A percentile compares a stretch with the other conserved stretches of the same genome.
Conservation (phyloP, 2,113 vertebrate genomes). For the Arothron firmamentum region DNA sequence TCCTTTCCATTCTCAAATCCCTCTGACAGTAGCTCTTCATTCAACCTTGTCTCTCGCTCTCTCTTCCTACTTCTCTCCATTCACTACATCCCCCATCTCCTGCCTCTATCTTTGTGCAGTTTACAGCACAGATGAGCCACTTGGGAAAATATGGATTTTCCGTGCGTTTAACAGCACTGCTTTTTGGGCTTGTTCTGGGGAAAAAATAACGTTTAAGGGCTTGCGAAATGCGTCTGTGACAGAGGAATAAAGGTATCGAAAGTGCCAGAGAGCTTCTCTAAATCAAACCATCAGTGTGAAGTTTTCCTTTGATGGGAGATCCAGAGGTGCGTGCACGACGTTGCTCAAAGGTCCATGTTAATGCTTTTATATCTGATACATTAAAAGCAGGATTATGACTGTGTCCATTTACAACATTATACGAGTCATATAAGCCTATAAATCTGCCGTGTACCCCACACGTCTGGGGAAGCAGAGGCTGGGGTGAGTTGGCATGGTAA, state of each 20-base stretch:
- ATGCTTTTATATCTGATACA: conserved; percentile 63
- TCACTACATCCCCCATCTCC: conserved; percentile 38
- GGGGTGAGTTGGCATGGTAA: conserved; percentile 58
- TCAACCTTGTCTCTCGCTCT: conserved; percentile 18
- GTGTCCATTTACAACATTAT: conserved; percentile 70
- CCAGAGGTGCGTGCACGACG: conserved; percentile 8
- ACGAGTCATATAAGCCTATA: conserved; percentile 65
- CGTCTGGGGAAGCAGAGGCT: conserved; percentile 37
- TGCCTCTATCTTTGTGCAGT: conserved; percentile 37
- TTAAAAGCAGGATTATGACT: conserved; percentile 68
- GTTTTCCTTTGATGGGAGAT: conserved; percentile 35
- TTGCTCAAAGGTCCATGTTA: conserved; percentile 38
- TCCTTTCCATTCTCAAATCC: conserved; percentile 25
- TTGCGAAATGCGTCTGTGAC: conserved; percentile 1
- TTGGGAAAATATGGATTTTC: conserved; percentile 60
- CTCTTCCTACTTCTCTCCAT: conserved; percentile 17
- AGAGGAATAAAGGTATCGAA: conserved; percentile 6
- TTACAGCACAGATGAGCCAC: conserved; percentile 54
- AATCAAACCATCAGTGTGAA: conserved; percentile 34
- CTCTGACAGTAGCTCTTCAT: conserved; percentile 38
- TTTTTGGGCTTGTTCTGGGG: conserved; percentile 42
- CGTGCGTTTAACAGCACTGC: conserved; percentile 55
- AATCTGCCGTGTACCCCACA: conserved; percentile 54
- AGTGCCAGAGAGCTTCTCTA: conserved; percentile 10
- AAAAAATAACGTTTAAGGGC: conserved; percentile 27